Percentiles rank a stretch among this genome's conserved stretches.
These are phyloP conservation scores for Syngnathus acus DNA, from an alignment of 2,797 vertebrate species.

Conservation along the genomic window DNA sequence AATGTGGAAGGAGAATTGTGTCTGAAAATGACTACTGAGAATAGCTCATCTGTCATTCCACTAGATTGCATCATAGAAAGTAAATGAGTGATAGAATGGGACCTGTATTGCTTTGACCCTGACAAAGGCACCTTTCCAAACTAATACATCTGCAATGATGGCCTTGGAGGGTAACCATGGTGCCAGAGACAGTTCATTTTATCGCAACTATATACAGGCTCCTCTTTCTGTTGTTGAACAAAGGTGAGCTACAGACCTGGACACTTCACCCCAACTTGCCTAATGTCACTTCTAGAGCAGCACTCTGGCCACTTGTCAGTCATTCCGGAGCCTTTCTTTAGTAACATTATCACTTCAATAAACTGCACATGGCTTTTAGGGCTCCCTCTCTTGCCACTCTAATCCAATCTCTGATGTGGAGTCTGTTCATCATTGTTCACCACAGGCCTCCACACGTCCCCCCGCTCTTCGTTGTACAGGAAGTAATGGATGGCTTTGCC, in stretches of 20 bases:
- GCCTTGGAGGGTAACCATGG: slow-evolving; percentile 29
- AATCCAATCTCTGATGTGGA: slow-evolving; percentile 71
- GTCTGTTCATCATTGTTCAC: slow-evolving; percentile 65
- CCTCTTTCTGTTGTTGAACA: slow-evolving; percentile 37
- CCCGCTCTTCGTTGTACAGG: slow-evolving; percentile 38
- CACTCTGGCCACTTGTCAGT: slow-evolving; percentile 51
- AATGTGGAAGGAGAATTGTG: not conserved
- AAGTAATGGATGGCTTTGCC: slow-evolving; percentile 64
- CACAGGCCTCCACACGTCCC: slow-evolving; percentile 46
- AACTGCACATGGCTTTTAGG: slow-evolving; percentile 68
- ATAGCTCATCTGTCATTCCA: not conserved
- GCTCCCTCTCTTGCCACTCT: slow-evolving; percentile 60
- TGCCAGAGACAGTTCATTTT: slow-evolving; percentile 26
- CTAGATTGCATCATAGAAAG: not conserved
- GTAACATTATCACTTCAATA: slow-evolving; percentile 72
- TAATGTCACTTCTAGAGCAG: slow-evolving; percentile 43
- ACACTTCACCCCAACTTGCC: slow-evolving; percentile 40
- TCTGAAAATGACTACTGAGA: not conserved
- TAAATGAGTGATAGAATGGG: slow-evolving; percentile 39
- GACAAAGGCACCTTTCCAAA: slow-evolving; percentile 18
- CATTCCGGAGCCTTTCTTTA: slow-evolving; percentile 59
- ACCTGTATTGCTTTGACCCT: slow-evolving; percentile 38
- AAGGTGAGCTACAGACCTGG: slow-evolving; percentile 40
- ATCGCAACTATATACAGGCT: slow-evolving; percentile 10
- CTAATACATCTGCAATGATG: slow-evolving; percentile 39